Evolutionary conservation across 2,797 vertebrate genomes (phyloP), one percentile per base, ranked within the genome.

Genomic region (Diplodus sargus): DNA sequence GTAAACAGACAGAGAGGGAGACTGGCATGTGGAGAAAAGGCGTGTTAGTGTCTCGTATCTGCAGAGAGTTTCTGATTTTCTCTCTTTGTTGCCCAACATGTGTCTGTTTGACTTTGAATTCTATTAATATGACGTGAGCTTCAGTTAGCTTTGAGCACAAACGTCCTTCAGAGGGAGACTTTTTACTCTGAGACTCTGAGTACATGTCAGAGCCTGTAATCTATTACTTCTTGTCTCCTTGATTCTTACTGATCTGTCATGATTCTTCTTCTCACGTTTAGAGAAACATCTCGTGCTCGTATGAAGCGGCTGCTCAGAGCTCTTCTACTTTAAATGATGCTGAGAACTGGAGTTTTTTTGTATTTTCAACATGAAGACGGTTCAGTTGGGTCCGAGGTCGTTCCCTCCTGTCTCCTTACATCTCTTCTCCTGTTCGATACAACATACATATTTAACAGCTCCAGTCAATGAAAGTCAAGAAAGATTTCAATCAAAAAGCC

Each of bases 361-460:
- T 56, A 61, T 22, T 58, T 51, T 51, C 51, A n/a, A 59, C 28
- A 30, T 6, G 28, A 47, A 43, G 39, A 28, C 2, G 22, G 5
- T 3, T 17, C 22, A 10, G 39, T 14, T 60, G 13, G 43, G 0
- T 58, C n/a, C 60, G 43, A 52, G 56, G 76, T 63, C 56, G 63
- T 25, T 30, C 43, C 58, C 59, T 34, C 39, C 34, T 14, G 42
- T 48, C 67, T 1, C 28, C 60, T 64, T 56, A 74, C 30, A 14
- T 84, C 58, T 64, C 22, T 16, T 39, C 76, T 61, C 56, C 28
- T 60, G 71, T 74, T 49, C 54, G 2, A 60, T 45, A 8, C 17
- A 4, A 9, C 63, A 75, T 78, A 4, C 62, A 85, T 78, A 85
- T 85, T 83, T 85, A 79, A 81, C 48, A 61, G 65, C 58, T 28